Evolutionary conservation across 2,113 vertebrate species (phyloP).

Genomic region (Mastomys natalensis): DNA sequence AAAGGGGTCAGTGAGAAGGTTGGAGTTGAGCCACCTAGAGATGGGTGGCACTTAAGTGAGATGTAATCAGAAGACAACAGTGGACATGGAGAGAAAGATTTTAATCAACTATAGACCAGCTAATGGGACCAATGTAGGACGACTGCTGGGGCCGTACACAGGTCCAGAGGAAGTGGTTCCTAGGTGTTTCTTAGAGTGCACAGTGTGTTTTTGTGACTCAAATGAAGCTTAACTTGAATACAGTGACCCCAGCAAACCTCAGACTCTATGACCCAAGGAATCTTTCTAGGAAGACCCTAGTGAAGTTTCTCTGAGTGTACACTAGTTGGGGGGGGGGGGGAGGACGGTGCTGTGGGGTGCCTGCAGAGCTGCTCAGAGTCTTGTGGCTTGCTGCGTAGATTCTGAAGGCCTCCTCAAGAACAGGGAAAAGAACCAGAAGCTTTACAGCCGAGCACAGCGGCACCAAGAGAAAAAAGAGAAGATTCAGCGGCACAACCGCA

Average conservation of each 20-base stretch:
- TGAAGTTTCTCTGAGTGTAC: neutral
- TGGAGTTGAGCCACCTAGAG: neutral
- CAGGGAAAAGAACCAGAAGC: constrained; percentile 94
- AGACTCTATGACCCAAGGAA: neutral
- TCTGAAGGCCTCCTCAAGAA: constrained; percentile 91
- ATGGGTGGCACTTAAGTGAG: neutral
- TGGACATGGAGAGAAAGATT: neutral
- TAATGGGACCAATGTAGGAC: too few relatives aligned
- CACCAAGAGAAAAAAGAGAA: constrained; percentile 98
- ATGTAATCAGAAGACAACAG: neutral
- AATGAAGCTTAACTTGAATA: neutral
- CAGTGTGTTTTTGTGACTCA: neutral
- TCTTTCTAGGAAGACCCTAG: neutral
- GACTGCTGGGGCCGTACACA: neutral
- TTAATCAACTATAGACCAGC: neutral
- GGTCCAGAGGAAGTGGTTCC: neutral
- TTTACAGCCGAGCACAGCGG: constrained; percentile 93
- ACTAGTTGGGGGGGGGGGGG: neutral
- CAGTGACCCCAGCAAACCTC: neutral
- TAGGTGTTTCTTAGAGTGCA: neutral
- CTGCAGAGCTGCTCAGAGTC: neutral
- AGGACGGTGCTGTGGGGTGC: neutral
- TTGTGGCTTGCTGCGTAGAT: constrained; percentile 85
- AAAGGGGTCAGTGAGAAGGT: neutral
- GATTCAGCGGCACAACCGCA: constrained; percentile 94